These are phyloP conservation scores for Rhodinocichla rosea DNA, from an alignment of 2,113 vertebrate species.

Conservation along the genomic window DNA sequence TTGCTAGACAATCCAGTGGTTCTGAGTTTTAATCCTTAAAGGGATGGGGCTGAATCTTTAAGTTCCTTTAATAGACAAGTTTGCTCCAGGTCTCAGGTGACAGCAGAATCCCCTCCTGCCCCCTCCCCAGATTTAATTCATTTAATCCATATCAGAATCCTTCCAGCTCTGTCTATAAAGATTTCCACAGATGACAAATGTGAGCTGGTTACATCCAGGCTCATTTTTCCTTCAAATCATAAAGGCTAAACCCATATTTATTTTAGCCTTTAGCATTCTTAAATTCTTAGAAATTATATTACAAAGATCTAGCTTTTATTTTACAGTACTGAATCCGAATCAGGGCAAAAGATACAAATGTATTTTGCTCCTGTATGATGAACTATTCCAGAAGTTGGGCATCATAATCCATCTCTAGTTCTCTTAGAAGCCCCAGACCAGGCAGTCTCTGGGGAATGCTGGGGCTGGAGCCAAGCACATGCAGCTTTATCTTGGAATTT, in stretches of 20 bases:
- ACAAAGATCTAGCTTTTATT: neutral
- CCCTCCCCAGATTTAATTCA: neutral
- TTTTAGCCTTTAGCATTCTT: neutral
- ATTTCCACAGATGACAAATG: neutral
- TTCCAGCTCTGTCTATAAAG: neutral
- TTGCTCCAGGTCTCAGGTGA: neutral
- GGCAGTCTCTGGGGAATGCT: neutral
- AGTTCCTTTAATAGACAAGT: neutral
- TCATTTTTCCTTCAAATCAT: neutral
- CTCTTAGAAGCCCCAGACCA: neutral
- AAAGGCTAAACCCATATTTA: neutral
- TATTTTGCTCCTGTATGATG: neutral
- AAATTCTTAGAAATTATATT: neutral
- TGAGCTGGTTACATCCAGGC: neutral
- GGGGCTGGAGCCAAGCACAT: neutral
- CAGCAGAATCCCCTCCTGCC: neutral
- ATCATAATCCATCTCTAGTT: neutral
- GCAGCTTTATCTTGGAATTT: neutral
- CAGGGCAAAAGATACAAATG: neutral
- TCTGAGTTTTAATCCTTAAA: neutral
- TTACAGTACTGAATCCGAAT: neutral
- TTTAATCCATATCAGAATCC: neutral
- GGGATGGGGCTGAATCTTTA: neutral
- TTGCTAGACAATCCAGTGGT: neutral
- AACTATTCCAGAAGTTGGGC: neutral